phyloP scores from a whole-genome alignment of 1,140 invertebrate genomes.

The Daktulosphaira vitifoliae region DNA sequence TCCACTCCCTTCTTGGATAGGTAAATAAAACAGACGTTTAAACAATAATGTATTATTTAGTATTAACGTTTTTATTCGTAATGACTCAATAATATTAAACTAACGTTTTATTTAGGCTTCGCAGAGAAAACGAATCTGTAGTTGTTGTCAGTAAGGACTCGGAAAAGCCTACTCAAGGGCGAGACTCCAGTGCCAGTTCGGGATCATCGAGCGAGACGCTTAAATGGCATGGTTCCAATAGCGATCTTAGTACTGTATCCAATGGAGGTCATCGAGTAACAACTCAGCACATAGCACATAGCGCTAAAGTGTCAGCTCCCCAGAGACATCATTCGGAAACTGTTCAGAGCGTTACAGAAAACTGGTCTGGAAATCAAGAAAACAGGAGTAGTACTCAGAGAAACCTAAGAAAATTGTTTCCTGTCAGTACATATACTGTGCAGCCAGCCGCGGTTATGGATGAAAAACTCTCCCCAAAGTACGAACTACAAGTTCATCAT shows the following conservation, averaged over 20 bases:
- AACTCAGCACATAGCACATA: slow-evolving; percentile 63
- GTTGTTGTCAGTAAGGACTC: slow-evolving; percentile 41
- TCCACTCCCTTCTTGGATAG: slow-evolving; percentile 69
- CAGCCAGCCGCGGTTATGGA: slow-evolving; percentile 33
- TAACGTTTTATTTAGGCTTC: slow-evolving; percentile 43
- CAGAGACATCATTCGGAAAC: slow-evolving; percentile 73
- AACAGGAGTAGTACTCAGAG: slow-evolving; percentile 44
- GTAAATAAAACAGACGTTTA: slow-evolving; percentile 41
- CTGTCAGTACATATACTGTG: slow-evolving; percentile 53
- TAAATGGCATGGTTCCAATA: slow-evolving; percentile 63
- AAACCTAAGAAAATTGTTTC: slow-evolving; percentile 47
- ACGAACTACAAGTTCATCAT: neutral
- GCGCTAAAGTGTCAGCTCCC: slow-evolving; percentile 66
- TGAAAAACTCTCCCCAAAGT: slow-evolving; percentile 37
- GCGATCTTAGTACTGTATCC: slow-evolving; percentile 45
- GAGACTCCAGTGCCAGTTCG: slow-evolving; percentile 55
- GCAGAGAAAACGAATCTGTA: slow-evolving; percentile 54
- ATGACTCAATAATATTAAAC: no score
- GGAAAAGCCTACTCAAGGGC: slow-evolving; percentile 45
- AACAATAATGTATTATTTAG: no score
- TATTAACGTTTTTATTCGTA: no score
- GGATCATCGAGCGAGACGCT: slow-evolving; percentile 70
- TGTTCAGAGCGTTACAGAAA: slow-evolving; percentile 39
- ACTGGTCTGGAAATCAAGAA: neutral
- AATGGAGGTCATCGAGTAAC: slow-evolving; percentile 35